Conservation (phyloP, 2,797 vertebrate species). For the Acrossocheilus fasciatus region DNA sequence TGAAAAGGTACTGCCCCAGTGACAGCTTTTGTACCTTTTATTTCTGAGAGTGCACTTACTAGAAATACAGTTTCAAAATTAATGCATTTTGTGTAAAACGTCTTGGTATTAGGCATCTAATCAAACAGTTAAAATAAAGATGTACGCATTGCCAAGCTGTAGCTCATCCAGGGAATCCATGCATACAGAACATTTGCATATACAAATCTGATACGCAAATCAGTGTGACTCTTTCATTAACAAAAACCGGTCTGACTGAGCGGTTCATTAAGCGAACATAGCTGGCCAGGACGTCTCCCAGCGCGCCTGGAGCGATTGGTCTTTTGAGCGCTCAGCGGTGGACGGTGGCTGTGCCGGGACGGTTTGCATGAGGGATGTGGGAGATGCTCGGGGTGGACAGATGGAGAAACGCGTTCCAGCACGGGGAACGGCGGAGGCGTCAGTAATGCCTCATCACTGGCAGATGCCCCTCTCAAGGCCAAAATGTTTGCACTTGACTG, state of each 20-base stretch:
- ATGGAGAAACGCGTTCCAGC: constrained; percentile 19
- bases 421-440: constrained; percentile 69
- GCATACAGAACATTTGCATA: background rate
- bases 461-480: constrained; percentile 79
- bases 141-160: background rate
- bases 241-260: background rate
- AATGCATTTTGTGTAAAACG: background rate
- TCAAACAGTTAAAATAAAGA: background rate
- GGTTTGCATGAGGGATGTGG: constrained; percentile 11
- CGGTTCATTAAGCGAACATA: background rate
- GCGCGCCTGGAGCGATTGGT: background rate
- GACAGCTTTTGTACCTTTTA: too few relatives aligned
- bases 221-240: background rate
- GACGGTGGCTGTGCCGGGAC: background rate
- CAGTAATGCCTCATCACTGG: constrained; percentile 72
- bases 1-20: too few relatives aligned
- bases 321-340: constrained; percentile 5
- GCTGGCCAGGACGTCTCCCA: background rate
- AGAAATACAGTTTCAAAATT: background rate
- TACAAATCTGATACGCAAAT: background rate
- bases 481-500: constrained; percentile 83
- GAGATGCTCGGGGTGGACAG: background rate
- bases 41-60: too few relatives aligned
- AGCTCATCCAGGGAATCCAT: background rate
- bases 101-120: background rate